phyloP scores from a whole-genome alignment of 2,888 invertebrate genomes.

The Seira ritae region DNA sequence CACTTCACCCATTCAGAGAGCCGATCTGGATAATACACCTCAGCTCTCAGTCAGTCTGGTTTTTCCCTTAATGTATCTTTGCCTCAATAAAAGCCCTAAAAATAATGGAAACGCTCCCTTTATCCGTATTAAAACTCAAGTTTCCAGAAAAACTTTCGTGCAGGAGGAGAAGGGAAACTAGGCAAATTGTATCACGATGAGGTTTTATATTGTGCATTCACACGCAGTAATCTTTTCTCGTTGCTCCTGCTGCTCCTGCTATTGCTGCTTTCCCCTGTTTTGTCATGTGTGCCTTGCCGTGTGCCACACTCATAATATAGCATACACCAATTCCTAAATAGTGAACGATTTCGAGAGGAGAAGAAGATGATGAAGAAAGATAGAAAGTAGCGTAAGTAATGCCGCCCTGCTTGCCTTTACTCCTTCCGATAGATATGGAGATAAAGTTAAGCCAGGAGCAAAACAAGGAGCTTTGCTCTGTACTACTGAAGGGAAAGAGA shows the following conservation, averaged over 20 bases:
- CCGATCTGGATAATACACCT: neutral
- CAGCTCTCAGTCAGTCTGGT: too few species aligned
- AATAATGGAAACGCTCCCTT: neutral
- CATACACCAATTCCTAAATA: slow-evolving; percentile 18
- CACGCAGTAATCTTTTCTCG: slow-evolving; percentile 16
- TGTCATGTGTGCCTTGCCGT: slow-evolving; percentile 24
- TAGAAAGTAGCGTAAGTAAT: neutral
- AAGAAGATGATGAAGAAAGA: slow-evolving; percentile 6
- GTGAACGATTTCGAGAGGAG: slow-evolving; percentile 6
- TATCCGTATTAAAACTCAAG: slow-evolving; percentile 16
- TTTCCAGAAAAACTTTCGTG: slow-evolving; percentile 1
- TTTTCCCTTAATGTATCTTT: neutral
- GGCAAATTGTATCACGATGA: slow-evolving; percentile 21
- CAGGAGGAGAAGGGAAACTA: neutral
- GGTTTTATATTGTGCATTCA: slow-evolving; percentile 21
- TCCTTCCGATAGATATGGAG: neutral
- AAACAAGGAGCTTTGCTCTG: slow-evolving; percentile 9
- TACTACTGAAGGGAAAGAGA: neutral
- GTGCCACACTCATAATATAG: too few species aligned
- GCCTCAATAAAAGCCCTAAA: neutral
- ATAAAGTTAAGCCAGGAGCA: slow-evolving; percentile 17
- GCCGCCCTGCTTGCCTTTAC: neutral
- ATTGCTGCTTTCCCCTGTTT: neutral
- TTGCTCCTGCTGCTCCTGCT: slow-evolving; percentile 12
- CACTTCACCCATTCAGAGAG: slow-evolving; percentile 18